phyloP scores from a whole-genome alignment of 2,888 invertebrate genomes.

The Teinopalpus imperialis region DNA sequence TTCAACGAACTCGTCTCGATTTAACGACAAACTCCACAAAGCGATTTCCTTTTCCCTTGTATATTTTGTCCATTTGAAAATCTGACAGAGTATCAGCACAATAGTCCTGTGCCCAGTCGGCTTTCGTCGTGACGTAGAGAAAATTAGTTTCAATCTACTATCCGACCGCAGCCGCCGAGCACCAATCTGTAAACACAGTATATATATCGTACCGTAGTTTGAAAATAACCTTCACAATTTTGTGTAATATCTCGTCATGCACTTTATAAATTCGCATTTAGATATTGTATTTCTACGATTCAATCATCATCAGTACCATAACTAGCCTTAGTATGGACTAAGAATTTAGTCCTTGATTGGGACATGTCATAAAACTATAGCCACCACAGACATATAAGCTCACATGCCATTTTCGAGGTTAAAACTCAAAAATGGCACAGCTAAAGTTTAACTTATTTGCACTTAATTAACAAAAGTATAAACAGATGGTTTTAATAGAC shows the following conservation, averaged over 20 bases:
- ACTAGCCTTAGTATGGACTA: too few species aligned
- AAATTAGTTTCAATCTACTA: slow-evolving; percentile 70
- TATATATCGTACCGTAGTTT: slow-evolving; percentile 9
- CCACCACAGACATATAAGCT: too few species aligned
- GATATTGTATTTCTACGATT: too few species aligned
- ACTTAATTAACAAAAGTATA: too few species aligned
- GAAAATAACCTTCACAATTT: slow-evolving; percentile 20
- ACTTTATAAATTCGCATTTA: too few species aligned
- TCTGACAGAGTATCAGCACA: slow-evolving; percentile 46
- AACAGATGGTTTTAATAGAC: too few species aligned
- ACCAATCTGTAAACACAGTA: slow-evolving; percentile 45
- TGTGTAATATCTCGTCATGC: neutral
- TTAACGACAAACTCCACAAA: slow-evolving; percentile 24
- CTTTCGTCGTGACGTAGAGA: slow-evolving; percentile 57
- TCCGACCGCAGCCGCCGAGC: slow-evolving; percentile 53
- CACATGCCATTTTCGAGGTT: too few species aligned
- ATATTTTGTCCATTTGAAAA: slow-evolving; percentile 42
- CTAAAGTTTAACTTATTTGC: too few species aligned
- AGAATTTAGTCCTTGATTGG: too few species aligned
- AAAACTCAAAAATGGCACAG: too few species aligned
- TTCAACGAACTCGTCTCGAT: slow-evolving; percentile 11
- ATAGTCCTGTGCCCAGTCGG: slow-evolving; percentile 38
- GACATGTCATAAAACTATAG: too few species aligned
- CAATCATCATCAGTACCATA: too few species aligned
- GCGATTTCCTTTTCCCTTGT: slow-evolving; percentile 24